Percentiles rank a stretch among this genome's conserved stretches.
phyloP scores from a whole-genome alignment of 2,113 vertebrate species.

The Lophotis ruficrista region DNA sequence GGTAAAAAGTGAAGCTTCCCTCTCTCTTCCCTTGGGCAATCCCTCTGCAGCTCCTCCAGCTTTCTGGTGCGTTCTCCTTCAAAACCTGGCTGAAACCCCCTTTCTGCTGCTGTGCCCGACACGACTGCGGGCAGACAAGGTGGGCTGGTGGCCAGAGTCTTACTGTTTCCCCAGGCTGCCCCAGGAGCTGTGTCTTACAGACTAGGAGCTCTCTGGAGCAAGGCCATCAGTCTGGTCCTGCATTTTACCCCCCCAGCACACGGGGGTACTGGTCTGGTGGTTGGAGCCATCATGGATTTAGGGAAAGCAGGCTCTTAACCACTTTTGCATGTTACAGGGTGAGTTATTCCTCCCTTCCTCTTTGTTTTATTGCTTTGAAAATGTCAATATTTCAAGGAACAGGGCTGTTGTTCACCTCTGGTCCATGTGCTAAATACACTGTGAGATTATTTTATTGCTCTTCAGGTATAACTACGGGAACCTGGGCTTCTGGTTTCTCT shows the following conservation, averaged over 20 bases:
- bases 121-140: neutral
- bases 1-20: neutral
- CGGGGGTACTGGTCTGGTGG: neutral
- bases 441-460: neutral
- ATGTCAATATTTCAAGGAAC: neutral
- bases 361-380: neutral
- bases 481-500: conserved; percentile 86
- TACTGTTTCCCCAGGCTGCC: neutral
- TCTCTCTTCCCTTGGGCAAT: neutral
- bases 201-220: neutral
- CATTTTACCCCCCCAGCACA: neutral
- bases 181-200: neutral
- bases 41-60: neutral
- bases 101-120: neutral
- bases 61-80: neutral
- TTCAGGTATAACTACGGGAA: conserved; percentile 83
- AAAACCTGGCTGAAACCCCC: neutral
- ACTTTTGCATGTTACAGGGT: neutral
- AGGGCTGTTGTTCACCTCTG: neutral
- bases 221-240: neutral
- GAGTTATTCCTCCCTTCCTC: neutral
- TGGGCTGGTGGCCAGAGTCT: neutral
- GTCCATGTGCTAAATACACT: neutral
- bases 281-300: neutral
- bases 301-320: neutral